phyloP scores from a whole-genome alignment of 2,113 vertebrate genomes.

The Larimichthys polyactis region DNA sequence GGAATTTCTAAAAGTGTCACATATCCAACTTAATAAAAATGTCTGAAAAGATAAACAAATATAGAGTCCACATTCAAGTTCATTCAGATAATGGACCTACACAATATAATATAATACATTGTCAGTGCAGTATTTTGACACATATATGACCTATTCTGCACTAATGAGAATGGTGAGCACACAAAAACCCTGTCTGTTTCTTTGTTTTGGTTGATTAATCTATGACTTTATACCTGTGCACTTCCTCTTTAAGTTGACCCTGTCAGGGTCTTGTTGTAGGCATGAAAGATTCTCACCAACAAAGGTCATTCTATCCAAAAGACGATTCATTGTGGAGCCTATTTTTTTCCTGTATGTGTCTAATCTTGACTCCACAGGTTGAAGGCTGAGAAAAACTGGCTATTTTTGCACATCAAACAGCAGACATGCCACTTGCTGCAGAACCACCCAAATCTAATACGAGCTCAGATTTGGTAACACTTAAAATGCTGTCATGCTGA shows the following conservation, averaged over 20 bases:
- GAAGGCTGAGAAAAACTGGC: not conserved
- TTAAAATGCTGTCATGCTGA: slow-evolving; percentile 15
- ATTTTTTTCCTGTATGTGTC: not conserved
- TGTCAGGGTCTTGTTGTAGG: slow-evolving; percentile 13
- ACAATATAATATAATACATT: too few species aligned
- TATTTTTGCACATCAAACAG: not conserved
- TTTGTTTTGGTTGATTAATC: too few species aligned
- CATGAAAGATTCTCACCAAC: not conserved
- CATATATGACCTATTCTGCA: too few species aligned
- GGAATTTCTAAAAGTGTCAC: too few species aligned
- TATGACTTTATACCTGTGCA: not conserved
- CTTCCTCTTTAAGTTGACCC: slow-evolving; percentile 48
- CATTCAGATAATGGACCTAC: too few species aligned
- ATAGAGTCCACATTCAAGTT: too few species aligned
- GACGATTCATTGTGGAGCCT: not conserved
- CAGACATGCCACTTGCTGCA: not conserved
- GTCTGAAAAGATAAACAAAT: too few species aligned
- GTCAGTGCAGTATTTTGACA: too few species aligned
- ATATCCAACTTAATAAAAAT: too few species aligned
- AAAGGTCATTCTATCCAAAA: not conserved
- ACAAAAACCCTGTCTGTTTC: too few species aligned
- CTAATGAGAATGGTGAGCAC: too few species aligned
- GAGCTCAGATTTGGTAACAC: slow-evolving; percentile 23
- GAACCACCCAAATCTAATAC: not conserved
- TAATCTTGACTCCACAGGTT: not conserved